Base-by-base conservation (phyloP, 2,888 invertebrate species). In the Andrena haemorrhoa region DNA sequence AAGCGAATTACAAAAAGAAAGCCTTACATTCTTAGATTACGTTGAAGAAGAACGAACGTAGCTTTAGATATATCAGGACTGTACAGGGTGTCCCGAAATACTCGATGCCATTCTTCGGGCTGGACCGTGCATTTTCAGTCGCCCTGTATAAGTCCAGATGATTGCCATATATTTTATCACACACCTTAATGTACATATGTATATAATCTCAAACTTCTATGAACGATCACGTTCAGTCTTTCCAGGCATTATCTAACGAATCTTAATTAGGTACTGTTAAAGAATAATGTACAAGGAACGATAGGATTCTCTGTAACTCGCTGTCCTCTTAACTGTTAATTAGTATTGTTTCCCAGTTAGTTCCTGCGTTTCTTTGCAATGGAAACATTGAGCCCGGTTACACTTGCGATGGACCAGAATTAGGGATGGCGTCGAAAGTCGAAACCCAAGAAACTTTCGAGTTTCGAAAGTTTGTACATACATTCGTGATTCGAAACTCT, bases 131-230 rank as follows among this genome's bases (percentile, higher is more conserved):
- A 47, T 70, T 70, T 70, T 70, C 20, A 5, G 7, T 41, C 31
- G 47, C 29, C 47, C 26, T 60, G 20, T 31, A 80, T 87, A 84
- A 85, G 71, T 82, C 80, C 91, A 89, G 89, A 85, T 89, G 80
- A 88, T 89, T 85, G 85, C 87, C 79, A 89, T 91, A 91, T 92
- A 92, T 92, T 92, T 92, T 92, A 92, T 91, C 92, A 92, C 88
- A 90, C 89, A 81, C 86, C 86, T 84, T 79, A 75, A 71, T 92
- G 91, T 91, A 92, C 71, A 91, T 91, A 91, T 92, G 91, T 91
- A 91, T 90, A 91, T 88, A 87, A 69, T 49, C 26, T 76, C 60
- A 60, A 31, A 23, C 26, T 64, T 79, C 63, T 56, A 56, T 51
- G 23, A 82, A 31, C 56, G 31, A 20, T 35, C 35, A 66, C 69